Conservation (phyloP, 2,797 vertebrate species). For the Hirundo rustica region DNA sequence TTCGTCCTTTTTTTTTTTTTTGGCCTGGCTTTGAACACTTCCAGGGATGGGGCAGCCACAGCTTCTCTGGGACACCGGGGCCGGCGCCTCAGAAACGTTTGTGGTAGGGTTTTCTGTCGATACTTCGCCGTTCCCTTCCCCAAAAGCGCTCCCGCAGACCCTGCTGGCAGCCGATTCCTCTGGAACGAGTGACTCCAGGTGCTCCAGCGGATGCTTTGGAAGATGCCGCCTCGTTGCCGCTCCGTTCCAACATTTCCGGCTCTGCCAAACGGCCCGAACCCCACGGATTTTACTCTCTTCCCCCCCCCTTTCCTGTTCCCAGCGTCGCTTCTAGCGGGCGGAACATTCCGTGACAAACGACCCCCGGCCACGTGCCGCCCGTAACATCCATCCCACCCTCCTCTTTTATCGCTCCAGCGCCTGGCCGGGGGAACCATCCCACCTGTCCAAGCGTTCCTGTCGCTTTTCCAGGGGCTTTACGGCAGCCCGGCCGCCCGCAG, state of each 20-base stretch:
- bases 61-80: not conserved
- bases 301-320: not conserved
- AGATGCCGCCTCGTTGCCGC: not conserved
- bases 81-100: not conserved
- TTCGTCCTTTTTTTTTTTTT: no score
- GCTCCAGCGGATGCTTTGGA: not conserved
- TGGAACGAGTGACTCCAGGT: not conserved
- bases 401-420: constrained; percentile 9
- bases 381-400: not conserved
- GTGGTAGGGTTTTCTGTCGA: not conserved
- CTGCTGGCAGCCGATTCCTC: not conserved
- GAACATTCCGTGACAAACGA: not conserved
- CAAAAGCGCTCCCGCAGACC: not conserved
- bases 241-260: not conserved
- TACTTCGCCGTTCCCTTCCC: not conserved
- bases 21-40: not conserved
- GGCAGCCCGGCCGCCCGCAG: not conserved
- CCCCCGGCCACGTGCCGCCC: not conserved
- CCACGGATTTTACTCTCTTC: not conserved
- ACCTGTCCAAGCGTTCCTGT: constrained; percentile 50
- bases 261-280: constrained; percentile 40
- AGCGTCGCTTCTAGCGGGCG: constrained; percentile 17
- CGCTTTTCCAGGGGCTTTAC: constrained; percentile 31
- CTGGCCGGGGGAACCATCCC: constrained; percentile 36
- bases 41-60: not conserved